phyloP scores from a whole-genome alignment of 2,797 vertebrate species.

The Microcaecilia unicolor region DNA sequence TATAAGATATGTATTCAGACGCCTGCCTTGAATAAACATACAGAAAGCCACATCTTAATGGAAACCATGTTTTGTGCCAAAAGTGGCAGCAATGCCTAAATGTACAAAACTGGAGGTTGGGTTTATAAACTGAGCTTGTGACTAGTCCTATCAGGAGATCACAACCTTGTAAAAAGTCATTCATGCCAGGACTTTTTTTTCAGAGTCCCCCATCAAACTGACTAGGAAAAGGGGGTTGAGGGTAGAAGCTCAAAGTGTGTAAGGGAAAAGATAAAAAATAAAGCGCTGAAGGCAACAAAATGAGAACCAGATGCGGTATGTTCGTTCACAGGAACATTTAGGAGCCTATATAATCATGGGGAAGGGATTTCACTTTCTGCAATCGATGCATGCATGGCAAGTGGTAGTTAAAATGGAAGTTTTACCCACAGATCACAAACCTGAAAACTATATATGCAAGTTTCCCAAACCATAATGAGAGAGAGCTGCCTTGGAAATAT shows the following conservation, averaged over 20 bases:
- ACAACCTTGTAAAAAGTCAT: slow-evolving; percentile 21
- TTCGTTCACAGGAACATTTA: slow-evolving; percentile 23
- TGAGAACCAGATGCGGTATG: slow-evolving; percentile 39
- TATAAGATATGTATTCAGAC: slow-evolving; percentile 37
- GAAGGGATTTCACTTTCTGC: slow-evolving; percentile 30
- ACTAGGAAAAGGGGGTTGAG: slow-evolving; percentile 26
- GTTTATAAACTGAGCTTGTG: slow-evolving; percentile 41
- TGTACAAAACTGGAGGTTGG: slow-evolving; percentile 24
- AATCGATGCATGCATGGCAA: slow-evolving; percentile 31
- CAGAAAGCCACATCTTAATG: slow-evolving; percentile 29
- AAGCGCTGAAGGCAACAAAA: slow-evolving; percentile 44
- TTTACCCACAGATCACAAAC: too few relatives aligned
- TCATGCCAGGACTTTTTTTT: slow-evolving; percentile 22
- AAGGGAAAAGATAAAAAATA: slow-evolving; percentile 33
- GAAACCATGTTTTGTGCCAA: slow-evolving; percentile 34
- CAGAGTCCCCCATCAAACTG: slow-evolving; percentile 18
- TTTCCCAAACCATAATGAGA: neutral
- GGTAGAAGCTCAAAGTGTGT: slow-evolving; percentile 39
- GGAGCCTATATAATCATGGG: too few relatives aligned
- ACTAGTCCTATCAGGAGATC: slow-evolving; percentile 26
- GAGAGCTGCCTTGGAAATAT: neutral
- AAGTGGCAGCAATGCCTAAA: slow-evolving; percentile 19
- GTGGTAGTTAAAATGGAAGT: slow-evolving; percentile 1
- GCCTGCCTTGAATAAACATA: slow-evolving; percentile 37
- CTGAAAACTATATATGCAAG: neutral